Base-by-base conservation (phyloP, 2,113 vertebrate species). In the Cololabis saira region DNA sequence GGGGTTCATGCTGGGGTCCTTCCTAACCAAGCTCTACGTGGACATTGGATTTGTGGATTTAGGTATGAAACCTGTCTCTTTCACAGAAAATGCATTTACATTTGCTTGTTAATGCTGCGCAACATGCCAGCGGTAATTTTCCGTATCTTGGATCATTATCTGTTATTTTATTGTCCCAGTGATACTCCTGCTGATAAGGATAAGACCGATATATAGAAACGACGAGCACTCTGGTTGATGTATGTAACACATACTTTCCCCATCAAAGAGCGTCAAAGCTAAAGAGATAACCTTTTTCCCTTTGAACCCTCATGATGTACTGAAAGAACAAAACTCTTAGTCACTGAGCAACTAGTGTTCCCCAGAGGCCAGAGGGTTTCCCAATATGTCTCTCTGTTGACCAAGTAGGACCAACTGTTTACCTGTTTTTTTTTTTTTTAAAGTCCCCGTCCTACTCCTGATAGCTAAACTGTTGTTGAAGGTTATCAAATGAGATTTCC, bases 1-100 rank as follows among this genome's bases (percentile, higher is more conserved):
- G 81, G 98, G 97, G 22, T 99, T 95, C 81, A 94, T 98, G 77
- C 76, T 99, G 53, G 97, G 97, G 10, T 98, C 97, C 1, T 92
- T 93, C 21, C 96, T 96, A 56, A 94, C 97, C 79, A 97, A 95
- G 75, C 76, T 98, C 56, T 99, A 97, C 13, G 97, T 99, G 74
- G 97, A 99, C 83, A 78, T 95, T 80, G 97, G 96, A 73, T 93
- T 92, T 82, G 94, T 97, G 66, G 92, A 96, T 80, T 85, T 96
- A 91, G 96, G 97, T 98, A 94, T 92, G 85, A 67, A 2, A 67
- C 14, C 15, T 49, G 17, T 15, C 27, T 21, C 17, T 8, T 8
- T 40, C 4, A 10, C 16, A n/a, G 10, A 4, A 14, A 14, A 21
- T 13, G 9, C 11, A 8, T 3, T 41, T 42, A 8, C 17, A 10